These are phyloP conservation scores for Sinocyclocheilus grahami DNA, from an alignment of 2,113 vertebrate species.

Conservation along the genomic window DNA sequence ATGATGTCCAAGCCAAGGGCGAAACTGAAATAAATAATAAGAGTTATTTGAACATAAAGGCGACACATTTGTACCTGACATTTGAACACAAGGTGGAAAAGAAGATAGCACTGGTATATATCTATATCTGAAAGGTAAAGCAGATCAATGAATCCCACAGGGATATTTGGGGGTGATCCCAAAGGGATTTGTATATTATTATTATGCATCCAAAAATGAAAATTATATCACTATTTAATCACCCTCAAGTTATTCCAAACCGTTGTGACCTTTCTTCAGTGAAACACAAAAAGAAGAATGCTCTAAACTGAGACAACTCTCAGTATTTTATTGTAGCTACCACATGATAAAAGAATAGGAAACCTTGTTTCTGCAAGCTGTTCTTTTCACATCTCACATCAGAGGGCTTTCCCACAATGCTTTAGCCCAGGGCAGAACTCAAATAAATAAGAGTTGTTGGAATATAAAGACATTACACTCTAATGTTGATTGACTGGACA, in stretches of 20 bases:
- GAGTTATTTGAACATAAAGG: constrained; percentile 30
- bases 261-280: background rate
- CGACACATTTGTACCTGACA: constrained; percentile 26
- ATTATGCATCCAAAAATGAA: background rate
- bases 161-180: background rate
- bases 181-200: background rate
- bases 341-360: background rate
- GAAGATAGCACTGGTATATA: background rate
- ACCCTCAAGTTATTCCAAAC: background rate
- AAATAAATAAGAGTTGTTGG: background rate
- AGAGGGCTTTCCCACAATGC: background rate
- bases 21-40: constrained; percentile 47
- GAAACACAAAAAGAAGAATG: background rate
- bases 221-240: background rate
- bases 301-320: background rate
- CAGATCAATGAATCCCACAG: background rate
- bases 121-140: background rate
- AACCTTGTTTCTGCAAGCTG: background rate
- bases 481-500: background rate
- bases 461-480: background rate
- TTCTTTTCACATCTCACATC: background rate
- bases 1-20: constrained; percentile 46
- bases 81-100: background rate
- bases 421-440: background rate
- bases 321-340: background rate